A percentile compares a stretch with the other conserved stretches of the same genome.
phyloP scores from a whole-genome alignment of 92 coral and sea anemone genomes.

The Bergia sp. region DNA sequence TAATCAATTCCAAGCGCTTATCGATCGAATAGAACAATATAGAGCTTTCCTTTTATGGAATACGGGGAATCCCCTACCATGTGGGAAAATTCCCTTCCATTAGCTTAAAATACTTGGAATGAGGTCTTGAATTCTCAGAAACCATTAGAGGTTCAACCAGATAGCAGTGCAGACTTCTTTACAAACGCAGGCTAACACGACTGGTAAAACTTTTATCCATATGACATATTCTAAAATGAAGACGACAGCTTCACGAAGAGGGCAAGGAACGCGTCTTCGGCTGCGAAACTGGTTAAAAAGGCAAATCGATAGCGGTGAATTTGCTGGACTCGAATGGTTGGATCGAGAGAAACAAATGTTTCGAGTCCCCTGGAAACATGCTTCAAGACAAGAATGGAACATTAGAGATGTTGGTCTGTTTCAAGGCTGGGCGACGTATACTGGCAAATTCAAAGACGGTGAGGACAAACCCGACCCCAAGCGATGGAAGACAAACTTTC shows the following conservation, averaged over 20 bases:
- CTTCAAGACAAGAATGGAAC: conserved; percentile 59
- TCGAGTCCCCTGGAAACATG: conserved; percentile 79
- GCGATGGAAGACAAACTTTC: conserved; percentile 79
- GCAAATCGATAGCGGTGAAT: conserved; percentile 59
- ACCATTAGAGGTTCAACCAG: not conserved
- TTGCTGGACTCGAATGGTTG: conserved; percentile 66
- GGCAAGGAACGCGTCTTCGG: conserved; percentile 44
- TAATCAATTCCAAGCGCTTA: not conserved
- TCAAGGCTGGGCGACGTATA: conserved; percentile 68
- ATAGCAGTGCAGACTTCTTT: too few relatives aligned
- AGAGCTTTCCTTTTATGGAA: conserved; percentile 23
- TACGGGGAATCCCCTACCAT: conserved; percentile 25
- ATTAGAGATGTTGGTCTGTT: conserved; percentile 51
- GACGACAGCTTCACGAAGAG: not conserved
- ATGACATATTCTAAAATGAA: not conserved
- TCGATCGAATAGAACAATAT: not conserved
- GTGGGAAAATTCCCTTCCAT: conserved; percentile 32
- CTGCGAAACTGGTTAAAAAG: conserved; percentile 70
- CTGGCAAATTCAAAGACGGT: conserved; percentile 61
- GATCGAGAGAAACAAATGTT: conserved; percentile 63
- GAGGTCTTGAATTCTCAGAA: conserved; percentile 1
- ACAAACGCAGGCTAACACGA: not conserved
- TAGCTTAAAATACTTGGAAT: conserved; percentile 1
- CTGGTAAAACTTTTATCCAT: not conserved
- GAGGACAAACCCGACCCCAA: conserved; percentile 48